phyloP scores from a whole-genome alignment of 2,888 invertebrate genomes.

The Eulithis prunata region DNA sequence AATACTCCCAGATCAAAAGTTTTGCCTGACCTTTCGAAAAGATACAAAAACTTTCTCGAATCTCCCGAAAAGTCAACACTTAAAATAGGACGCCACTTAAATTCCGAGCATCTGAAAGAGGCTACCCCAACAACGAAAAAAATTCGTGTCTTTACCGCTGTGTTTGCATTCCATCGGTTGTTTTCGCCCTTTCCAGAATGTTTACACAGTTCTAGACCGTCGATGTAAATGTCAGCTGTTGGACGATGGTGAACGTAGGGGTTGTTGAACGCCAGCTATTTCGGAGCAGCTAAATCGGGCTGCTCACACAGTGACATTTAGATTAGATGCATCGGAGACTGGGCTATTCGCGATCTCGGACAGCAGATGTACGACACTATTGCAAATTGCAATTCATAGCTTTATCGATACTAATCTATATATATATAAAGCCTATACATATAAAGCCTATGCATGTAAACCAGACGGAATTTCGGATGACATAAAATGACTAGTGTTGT shows the following conservation, averaged over 20 bases:
- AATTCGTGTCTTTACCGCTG: conserved; percentile 32
- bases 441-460: not conserved
- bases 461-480: conserved; percentile 5
- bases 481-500: conserved; percentile 16
- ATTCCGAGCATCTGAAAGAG: conserved; percentile 27
- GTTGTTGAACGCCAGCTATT: conserved; percentile 83
- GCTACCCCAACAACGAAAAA: conserved; percentile 21
- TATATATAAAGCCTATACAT: not conserved
- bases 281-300: conserved; percentile 79
- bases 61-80: conserved; percentile 17
- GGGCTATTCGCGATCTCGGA: conserved; percentile 38
- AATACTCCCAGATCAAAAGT: conserved; percentile 10
- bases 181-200: conserved; percentile 29
- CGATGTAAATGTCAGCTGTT: conserved; percentile 71
- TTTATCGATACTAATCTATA: conserved; percentile 8
- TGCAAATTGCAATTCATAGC: conserved; percentile 31
- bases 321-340: conserved; percentile 77
- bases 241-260: conserved; percentile 76
- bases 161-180: conserved; percentile 49
- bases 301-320: conserved; percentile 83
- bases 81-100: conserved; percentile 27
- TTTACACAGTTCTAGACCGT: conserved; percentile 46
- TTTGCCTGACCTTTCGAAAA: conserved; percentile 14
- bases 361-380: conserved; percentile 25
- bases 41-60: conserved; percentile 16